Evolutionary conservation across 2,113 vertebrate species (phyloP).

Genomic region (Corapipo altera): DNA sequence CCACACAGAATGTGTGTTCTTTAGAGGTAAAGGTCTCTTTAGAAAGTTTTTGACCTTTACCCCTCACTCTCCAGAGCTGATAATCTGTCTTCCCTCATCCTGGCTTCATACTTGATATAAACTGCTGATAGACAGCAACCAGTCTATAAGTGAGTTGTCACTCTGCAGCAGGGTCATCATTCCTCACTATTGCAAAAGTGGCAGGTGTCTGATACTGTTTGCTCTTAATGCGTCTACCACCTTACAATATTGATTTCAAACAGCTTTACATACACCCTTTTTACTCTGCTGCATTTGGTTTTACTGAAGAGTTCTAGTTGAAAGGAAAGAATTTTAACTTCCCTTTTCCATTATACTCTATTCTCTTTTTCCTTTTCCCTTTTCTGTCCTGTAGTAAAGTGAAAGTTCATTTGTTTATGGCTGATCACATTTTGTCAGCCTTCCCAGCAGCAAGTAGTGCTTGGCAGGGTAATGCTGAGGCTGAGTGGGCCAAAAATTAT

Average conservation of each 20-base stretch:
- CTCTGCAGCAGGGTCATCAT: neutral
- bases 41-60: neutral
- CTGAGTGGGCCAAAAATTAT: constrained; percentile 40
- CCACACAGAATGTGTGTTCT: neutral
- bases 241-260: neutral
- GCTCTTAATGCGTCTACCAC: neutral
- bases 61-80: neutral
- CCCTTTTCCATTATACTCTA: neutral
- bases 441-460: constrained; percentile 54
- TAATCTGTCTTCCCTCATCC: neutral
- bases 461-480: constrained; percentile 37
- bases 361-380: neutral
- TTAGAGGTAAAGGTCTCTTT: neutral
- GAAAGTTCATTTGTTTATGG: constrained; percentile 28
- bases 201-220: neutral
- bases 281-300: neutral
- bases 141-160: neutral
- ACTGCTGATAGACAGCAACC: neutral
- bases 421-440: constrained; percentile 49
- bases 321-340: neutral
- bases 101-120: neutral
- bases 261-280: neutral
- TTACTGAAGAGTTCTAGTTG: neutral
- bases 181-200: neutral
- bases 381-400: neutral